Evolutionary conservation across 2,113 vertebrate genomes (phyloP), one percentile per base, ranked within the genome.

Genomic region (Rhinoderma darwinii): DNA sequence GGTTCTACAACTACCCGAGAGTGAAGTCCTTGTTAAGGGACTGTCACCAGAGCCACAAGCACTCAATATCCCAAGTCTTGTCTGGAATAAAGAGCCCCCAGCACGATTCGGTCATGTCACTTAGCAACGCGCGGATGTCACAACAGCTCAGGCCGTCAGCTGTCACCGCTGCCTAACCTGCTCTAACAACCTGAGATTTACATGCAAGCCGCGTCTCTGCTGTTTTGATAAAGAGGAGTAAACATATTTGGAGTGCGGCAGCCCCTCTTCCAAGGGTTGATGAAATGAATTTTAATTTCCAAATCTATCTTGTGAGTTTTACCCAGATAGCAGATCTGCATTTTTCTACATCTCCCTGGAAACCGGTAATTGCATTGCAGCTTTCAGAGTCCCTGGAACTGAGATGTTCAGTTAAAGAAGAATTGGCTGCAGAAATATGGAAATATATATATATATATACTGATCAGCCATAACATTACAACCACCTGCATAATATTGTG

Each of bases 141-240:
- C 90, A 84, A 80, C 89, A 90, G 84, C 90, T 90, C 88, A 88
- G 89, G 89, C 91, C 89, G 91, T 91, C 84, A 83, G 88, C 89
- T 92, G 91, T 94, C 92, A 91, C 80, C 91, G 83, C 68, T 54
- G 17, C n/a, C 37, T 88, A 91, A 84, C 88, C 89, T 88, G 90
- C 81, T 63, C 72, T 76, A 93, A 90, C 74, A 90, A 92, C 90
- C 88, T 89, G 84, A 84, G 90, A 91, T 92, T 93, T 92, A 90
- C 88, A 93, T 93, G 91, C 90, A 92, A 92, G 92, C 89, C 88
- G 90, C 88, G 89, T 89, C 88, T 90, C 89, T 90, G 89, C 90
- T 90, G 86, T 90, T 93, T 91, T 91, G 90, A 90, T 50, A 86
- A 88, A 74, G 17, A 82, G 59, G 88, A 90, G 89, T 92, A 93